Percentiles rank a stretch among this genome's conserved stretches.
Evolutionary conservation across 2,888 invertebrate genomes (phyloP).

Genomic region (Dasysyrphus tricinctus): DNA sequence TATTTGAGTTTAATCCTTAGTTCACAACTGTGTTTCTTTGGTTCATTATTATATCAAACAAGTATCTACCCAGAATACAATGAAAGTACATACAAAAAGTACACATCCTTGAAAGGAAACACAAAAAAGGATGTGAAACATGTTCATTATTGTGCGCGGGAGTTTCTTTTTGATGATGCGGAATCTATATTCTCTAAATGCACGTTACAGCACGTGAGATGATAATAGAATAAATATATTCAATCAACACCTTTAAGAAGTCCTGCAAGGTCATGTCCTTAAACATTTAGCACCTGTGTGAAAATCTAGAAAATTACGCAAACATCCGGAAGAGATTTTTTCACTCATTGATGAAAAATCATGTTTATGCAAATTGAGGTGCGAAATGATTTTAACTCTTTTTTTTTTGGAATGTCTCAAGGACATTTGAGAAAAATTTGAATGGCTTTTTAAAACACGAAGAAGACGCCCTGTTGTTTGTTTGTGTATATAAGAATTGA

Average conservation of each 20-base stretch:
- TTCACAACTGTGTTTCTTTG: slow-evolving; percentile 46
- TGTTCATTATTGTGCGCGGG: slow-evolving; percentile 34
- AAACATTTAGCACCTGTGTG: slow-evolving; percentile 55
- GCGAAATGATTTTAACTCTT: slow-evolving; percentile 38
- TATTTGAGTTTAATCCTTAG: slow-evolving; percentile 46
- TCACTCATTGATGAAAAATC: slow-evolving; percentile 9
- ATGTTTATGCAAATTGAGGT: slow-evolving; percentile 53
- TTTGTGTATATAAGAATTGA: neutral
- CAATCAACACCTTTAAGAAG: neutral
- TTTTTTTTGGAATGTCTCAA: slow-evolving; percentile 3
- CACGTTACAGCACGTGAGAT: slow-evolving; percentile 68
- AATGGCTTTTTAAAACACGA: neutral
- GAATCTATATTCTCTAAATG: slow-evolving; percentile 24
- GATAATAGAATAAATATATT: slow-evolving; percentile 40
- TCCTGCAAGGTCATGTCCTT: slow-evolving; percentile 21
- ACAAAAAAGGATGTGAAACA: slow-evolving; percentile 35
- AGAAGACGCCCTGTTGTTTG: neutral
- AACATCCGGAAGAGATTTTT: slow-evolving; percentile 44
- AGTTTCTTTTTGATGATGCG: slow-evolving; percentile 41
- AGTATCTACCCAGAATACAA: neutral
- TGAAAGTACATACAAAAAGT: slow-evolving; percentile 15
- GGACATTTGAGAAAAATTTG: slow-evolving; percentile 31
- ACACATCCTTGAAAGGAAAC: slow-evolving; percentile 48
- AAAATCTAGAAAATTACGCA: slow-evolving; percentile 58
- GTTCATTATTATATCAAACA: slow-evolving; percentile 37